Evolutionary conservation across 2,888 invertebrate genomes (phyloP).

Genomic region (Zele albiditarsus): DNA sequence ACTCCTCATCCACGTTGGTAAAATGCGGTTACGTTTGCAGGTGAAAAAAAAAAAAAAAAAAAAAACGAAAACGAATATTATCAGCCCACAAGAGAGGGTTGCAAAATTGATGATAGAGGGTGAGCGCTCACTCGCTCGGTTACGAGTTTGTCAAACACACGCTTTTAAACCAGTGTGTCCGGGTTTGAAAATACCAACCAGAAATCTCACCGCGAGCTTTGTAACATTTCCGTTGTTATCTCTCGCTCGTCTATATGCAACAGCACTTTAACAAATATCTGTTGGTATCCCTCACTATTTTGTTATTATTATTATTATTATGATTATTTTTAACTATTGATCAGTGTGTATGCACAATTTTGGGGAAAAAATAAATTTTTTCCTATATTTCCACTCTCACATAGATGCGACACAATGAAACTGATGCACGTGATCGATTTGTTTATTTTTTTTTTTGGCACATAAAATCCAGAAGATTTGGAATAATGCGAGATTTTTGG

Average conservation of each 20-base stretch:
- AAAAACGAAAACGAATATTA: neutral
- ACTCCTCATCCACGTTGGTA: conserved; percentile 41
- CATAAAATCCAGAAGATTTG: neutral
- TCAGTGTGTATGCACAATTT: conserved; percentile 2
- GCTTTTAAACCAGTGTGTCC: conserved; percentile 12
- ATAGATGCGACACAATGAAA: neutral
- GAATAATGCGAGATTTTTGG: neutral
- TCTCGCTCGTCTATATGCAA: neutral
- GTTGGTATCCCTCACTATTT: neutral
- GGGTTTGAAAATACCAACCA: neutral
- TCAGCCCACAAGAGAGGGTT: conserved; percentile 27
- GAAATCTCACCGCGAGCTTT: conserved; percentile 34
- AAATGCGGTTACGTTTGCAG: conserved; percentile 6
- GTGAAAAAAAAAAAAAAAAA: conserved; percentile 7
- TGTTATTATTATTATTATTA: neutral
- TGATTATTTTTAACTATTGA: conserved; percentile 8
- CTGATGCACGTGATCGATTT: neutral
- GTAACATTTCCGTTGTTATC: conserved; percentile 32
- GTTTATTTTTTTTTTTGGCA: neutral
- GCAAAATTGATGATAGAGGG: neutral
- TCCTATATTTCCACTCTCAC: neutral
- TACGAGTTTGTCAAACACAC: conserved; percentile 1
- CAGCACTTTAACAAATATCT: conserved; percentile 3
- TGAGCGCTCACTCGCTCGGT: neutral
- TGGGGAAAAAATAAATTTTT: neutral